A percentile compares a stretch with the other conserved stretches of the same genome.
Evolutionary conservation across 2,797 vertebrate species (phyloP).

Genomic region (Myotis pilosus): DNA sequence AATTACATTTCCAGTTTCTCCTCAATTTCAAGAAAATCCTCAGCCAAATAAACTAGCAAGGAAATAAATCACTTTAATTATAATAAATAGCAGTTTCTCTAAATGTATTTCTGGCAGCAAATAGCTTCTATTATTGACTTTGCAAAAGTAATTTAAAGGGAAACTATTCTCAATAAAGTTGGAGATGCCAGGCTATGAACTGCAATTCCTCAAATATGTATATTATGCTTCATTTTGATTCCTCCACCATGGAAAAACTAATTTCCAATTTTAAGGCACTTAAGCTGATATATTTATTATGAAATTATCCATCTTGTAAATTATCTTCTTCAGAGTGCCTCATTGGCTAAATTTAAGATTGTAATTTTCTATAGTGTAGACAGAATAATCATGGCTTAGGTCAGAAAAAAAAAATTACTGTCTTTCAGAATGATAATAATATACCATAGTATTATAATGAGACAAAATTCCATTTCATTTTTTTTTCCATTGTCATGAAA

Average conservation of each 20-base stretch:
- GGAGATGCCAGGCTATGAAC: neutral
- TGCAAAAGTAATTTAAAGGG: slow-evolving; percentile 57
- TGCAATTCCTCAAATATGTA: slow-evolving; percentile 36
- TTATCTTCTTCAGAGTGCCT: neutral
- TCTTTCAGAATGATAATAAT: slow-evolving; percentile 12
- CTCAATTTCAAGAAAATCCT: slow-evolving; percentile 63
- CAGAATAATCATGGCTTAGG: neutral
- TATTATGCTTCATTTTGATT: slow-evolving; percentile 39
- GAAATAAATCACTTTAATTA: slow-evolving; percentile 67
- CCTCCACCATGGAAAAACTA: slow-evolving; percentile 32
- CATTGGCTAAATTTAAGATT: slow-evolving; percentile 54
- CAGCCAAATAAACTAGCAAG: slow-evolving; percentile 49
- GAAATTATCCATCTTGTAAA: slow-evolving; percentile 53
- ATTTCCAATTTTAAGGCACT: slow-evolving; percentile 58
- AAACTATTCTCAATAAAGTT: slow-evolving; percentile 57
- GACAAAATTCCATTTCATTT: neutral
- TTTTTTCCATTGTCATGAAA: slow-evolving; percentile 27
- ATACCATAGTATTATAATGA: neutral
- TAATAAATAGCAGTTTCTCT: slow-evolving; percentile 60
- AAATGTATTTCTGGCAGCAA: slow-evolving; percentile 64
- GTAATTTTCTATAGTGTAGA: slow-evolving; percentile 1
- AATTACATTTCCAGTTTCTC: slow-evolving; percentile 53
- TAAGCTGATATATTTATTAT: slow-evolving; percentile 55
- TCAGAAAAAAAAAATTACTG: neutral
- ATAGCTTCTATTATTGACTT: slow-evolving; percentile 65